A percentile compares a stretch with the other conserved stretches of the same genome.
phyloP scores from a whole-genome alignment of 2,888 invertebrate genomes.

The Venustoraphidia nigricollis region DNA sequence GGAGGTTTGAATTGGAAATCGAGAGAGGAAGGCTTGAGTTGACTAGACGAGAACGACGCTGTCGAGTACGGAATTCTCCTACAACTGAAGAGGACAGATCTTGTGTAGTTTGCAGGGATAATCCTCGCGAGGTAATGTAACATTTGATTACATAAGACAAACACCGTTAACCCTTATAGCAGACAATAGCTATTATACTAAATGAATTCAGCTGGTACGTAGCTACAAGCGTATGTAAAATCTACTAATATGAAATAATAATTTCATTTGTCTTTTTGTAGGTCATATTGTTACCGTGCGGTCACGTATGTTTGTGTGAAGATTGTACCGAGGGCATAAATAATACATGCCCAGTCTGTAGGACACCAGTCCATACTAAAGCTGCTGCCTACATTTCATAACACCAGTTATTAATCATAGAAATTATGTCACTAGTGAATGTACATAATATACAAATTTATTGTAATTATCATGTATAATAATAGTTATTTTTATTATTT shows the following conservation, averaged over 20 bases:
- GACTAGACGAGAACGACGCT: conserved; percentile 47
- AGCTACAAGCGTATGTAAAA: no score
- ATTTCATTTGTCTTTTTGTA: conserved; percentile 23
- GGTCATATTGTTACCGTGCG: conserved; percentile 76
- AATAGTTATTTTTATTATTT: neutral
- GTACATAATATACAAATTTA: conserved; percentile 6
- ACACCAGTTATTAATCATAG: conserved; percentile 10
- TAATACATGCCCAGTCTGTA: conserved; percentile 65
- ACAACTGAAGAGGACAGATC: conserved; percentile 42
- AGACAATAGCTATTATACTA: no score
- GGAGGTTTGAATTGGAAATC: conserved; percentile 37
- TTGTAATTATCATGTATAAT: conserved; percentile 1
- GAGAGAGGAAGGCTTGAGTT: conserved; percentile 45
- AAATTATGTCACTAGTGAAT: neutral
- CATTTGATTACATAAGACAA: no score
- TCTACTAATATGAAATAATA: no score
- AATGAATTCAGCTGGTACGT: no score
- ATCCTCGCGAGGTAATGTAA: conserved; percentile 56
- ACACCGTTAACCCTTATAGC: no score
- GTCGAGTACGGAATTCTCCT: conserved; percentile 44
- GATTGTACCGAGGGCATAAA: conserved; percentile 61
- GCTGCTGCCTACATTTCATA: conserved; percentile 64
- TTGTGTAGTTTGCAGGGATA: conserved; percentile 74
- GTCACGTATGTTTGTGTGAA: conserved; percentile 80
- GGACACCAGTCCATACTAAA: conserved; percentile 49